Evolutionary conservation across 2,797 vertebrate genomes (phyloP).

Genomic region (Scolopax bukidnonensis): DNA sequence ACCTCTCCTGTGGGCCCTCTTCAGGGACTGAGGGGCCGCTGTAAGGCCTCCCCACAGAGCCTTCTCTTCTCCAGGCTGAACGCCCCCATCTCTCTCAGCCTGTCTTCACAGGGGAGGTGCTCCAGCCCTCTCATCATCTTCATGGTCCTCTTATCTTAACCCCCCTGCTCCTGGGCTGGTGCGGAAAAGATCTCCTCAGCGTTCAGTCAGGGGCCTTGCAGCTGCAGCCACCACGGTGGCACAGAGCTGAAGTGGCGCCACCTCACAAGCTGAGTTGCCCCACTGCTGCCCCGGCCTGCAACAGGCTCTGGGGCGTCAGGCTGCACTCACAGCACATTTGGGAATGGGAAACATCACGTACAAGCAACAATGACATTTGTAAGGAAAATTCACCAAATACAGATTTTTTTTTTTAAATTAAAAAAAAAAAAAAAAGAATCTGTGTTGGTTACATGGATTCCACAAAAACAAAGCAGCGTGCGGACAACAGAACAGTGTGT

Average conservation of each 20-base stretch:
- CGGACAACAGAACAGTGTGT: not conserved
- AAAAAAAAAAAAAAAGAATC: not conserved
- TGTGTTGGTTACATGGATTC: not conserved
- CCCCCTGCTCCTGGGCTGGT: not conserved
- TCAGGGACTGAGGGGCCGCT: no score
- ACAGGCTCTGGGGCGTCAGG: not conserved
- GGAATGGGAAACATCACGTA: not conserved
- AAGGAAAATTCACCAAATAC: not conserved
- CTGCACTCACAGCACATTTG: not conserved
- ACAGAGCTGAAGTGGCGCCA: not conserved
- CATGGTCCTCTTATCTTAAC: not conserved
- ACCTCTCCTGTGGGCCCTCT: no score
- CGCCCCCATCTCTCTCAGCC: no score
- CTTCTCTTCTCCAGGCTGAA: no score
- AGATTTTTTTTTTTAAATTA: not conserved
- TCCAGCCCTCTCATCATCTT: no score
- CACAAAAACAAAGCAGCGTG: not conserved
- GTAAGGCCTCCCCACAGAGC: no score
- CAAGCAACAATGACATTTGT: not conserved
- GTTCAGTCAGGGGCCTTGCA: accelerated
- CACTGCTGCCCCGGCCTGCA: accelerated
- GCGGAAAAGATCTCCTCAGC: not conserved
- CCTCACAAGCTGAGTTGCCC: not conserved
- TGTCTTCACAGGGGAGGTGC: no score
- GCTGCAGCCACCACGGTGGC: not conserved